Evolutionary conservation across 1,140 invertebrate species (phyloP).

Genomic region (Drosophila elegans): DNA sequence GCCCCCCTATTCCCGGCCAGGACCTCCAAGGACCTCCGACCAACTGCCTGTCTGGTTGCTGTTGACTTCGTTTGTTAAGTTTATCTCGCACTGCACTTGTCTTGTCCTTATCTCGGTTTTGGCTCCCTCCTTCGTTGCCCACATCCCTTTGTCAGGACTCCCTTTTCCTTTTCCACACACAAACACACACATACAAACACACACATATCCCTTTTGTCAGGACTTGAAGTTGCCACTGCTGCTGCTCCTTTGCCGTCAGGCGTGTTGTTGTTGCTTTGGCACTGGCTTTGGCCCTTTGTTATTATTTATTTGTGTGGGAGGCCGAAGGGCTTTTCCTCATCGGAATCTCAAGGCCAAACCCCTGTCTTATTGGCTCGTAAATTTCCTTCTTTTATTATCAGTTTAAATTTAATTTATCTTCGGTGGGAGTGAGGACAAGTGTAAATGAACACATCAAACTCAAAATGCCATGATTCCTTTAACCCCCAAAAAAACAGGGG

Average conservation of each 20-base stretch:
- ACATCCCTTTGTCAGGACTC: conserved; percentile 38
- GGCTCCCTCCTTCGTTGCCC: conserved; percentile 3
- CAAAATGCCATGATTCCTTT: conserved; percentile 47
- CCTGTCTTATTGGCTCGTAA: conserved; percentile 77
- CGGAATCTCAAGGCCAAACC: conserved; percentile 49
- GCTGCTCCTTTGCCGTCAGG: conserved; percentile 22
- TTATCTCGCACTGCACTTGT: conserved; percentile 77
- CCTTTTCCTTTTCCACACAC: background rate
- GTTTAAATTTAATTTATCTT: conserved; percentile 81
- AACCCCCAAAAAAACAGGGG: background rate
- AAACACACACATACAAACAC: background rate
- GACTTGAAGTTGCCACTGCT: conserved; percentile 15
- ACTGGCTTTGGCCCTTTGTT: conserved; percentile 54
- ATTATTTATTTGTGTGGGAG: conserved; percentile 66
- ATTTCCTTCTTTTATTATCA: conserved; percentile 76
- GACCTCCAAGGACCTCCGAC: conserved; percentile 3
- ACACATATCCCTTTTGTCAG: conserved; percentile 35
- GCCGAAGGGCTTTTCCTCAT: conserved; percentile 32
- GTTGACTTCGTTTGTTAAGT: conserved; percentile 71
- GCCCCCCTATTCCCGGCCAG: background rate
- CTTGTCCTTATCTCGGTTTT: conserved; percentile 53
- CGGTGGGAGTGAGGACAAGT: conserved; percentile 28
- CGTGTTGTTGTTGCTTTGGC: conserved; percentile 24
- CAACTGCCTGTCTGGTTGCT: conserved; percentile 53
- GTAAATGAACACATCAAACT: conserved; percentile 77